phyloP scores from a whole-genome alignment of 2,888 invertebrate genomes.

The Molorchus minor region DNA sequence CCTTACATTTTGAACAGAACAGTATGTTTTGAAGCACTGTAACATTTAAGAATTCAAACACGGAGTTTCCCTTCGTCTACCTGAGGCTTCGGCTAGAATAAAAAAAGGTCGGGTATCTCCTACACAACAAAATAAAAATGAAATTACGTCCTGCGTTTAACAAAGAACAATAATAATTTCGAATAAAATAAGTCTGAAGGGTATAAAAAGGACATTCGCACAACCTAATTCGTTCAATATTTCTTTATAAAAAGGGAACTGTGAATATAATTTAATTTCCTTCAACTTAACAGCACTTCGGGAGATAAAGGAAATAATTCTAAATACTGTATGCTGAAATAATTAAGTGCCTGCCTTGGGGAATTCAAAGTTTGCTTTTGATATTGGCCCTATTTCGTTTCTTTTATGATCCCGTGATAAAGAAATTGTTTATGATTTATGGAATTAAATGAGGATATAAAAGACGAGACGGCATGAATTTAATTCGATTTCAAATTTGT shows the following conservation, averaged over 20 bases:
- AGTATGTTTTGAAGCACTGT: too few relatives aligned
- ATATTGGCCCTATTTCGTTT: slow-evolving; percentile 4
- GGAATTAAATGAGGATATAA: not conserved
- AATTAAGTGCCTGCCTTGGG: slow-evolving; percentile 32
- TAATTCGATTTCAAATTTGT: too few relatives aligned
- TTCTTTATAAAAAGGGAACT: slow-evolving; percentile 31
- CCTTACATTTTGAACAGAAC: too few relatives aligned
- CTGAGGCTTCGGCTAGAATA: too few relatives aligned
- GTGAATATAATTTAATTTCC: slow-evolving; percentile 40
- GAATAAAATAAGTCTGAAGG: slow-evolving; percentile 10
- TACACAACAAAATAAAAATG: too few relatives aligned
- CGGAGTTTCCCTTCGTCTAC: too few relatives aligned
- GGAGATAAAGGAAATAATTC: slow-evolving; percentile 31
- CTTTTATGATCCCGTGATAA: slow-evolving; percentile 8
- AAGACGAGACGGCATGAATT: too few relatives aligned
- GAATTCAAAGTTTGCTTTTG: slow-evolving; percentile 30
- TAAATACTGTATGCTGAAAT: slow-evolving; percentile 26
- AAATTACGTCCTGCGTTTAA: too few relatives aligned
- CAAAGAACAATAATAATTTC: too few relatives aligned
- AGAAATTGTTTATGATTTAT: slow-evolving; percentile 11
- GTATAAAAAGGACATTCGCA: slow-evolving; percentile 29
- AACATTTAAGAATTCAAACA: too few relatives aligned
- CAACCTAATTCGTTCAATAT: slow-evolving; percentile 28
- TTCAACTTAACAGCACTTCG: slow-evolving; percentile 28
- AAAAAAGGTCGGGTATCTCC: too few relatives aligned